Evolutionary conservation across 2,113 vertebrate genomes (phyloP), one percentile per base, ranked within the genome.

Genomic region (Bos taurus): DNA sequence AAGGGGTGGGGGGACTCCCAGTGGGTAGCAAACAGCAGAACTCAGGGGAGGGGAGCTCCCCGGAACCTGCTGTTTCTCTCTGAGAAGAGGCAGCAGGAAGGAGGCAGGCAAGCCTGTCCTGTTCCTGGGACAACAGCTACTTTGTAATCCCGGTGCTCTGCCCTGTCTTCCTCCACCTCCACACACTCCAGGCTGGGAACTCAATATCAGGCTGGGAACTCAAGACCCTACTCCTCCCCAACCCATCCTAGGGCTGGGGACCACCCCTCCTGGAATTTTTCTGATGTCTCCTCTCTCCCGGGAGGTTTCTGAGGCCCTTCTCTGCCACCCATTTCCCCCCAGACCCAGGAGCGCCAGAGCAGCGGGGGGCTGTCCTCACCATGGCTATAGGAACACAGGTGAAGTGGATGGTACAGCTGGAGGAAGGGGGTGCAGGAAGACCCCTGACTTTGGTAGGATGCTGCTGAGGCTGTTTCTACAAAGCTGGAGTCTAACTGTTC

Each of bases 61-160:
- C 0, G 1, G 3, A 13, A 9, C 3, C 85, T 10, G 84, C 26
- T 12, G 7, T 62, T 26, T 25, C 52, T 7, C 28, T 9, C 48
- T 17, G 14, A 40, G 7, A 21, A 26, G 21, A 64, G 17, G 43
- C 56, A 3, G 46, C 85, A 1, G 56, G 17, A 14, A 12, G 1
- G 13, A 33, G 4, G 56, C 95, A 94, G 95, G 97, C 94, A 95
- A 90, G 52, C 17, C 87, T 81, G 91, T 77, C 95, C 5, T 52
- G 88, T 28, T 54, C 88, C 46, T 2, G 11, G 25, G 11, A 52
- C 7, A n/a, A 28, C 8, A 3, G 96, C 67, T 95, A 96, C 95
- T 97, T 97, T 98, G 98, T 96, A 90, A 95, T 78, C 46, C 21
- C 12, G 4, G 21, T 17, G 14, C 12, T 2, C 36, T 3, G 30